Conservation (phyloP, 2,113 vertebrate genomes). For the Xerus inauris region DNA sequence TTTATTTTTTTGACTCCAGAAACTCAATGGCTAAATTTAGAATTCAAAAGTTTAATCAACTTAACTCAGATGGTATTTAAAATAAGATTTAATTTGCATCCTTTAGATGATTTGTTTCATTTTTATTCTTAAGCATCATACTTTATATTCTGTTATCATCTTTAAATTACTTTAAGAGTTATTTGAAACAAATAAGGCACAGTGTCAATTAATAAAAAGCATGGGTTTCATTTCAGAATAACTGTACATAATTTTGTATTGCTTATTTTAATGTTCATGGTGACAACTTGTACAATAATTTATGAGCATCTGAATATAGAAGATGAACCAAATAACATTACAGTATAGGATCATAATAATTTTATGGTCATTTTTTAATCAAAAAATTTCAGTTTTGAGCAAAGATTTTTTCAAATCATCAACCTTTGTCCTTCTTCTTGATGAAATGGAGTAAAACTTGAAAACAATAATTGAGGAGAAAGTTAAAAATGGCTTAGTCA, state of each 20-base stretch:
- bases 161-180: slow-evolving; percentile 43
- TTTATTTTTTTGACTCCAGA: slow-evolving; percentile 32
- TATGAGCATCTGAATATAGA: slow-evolving; percentile 6
- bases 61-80: not conserved
- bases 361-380: slow-evolving; percentile 57
- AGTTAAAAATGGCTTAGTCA: slow-evolving; percentile 69
- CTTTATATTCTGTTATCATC: slow-evolving; percentile 21
- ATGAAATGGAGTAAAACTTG: slow-evolving; percentile 46
- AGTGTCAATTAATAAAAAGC: slow-evolving; percentile 17
- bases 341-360: not conserved
- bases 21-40: slow-evolving; percentile 20
- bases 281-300: slow-evolving; percentile 18
- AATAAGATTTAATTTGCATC: not conserved
- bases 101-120: not conserved
- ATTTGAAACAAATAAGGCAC: not conserved
- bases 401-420: slow-evolving; percentile 1
- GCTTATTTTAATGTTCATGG: slow-evolving; percentile 40
- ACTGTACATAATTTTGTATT: not conserved
- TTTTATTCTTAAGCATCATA: slow-evolving; percentile 31
- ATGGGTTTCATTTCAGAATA: not conserved
- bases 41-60: not conserved
- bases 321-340: not conserved
- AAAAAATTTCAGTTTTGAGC: slow-evolving; percentile 31
- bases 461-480: slow-evolving; percentile 59
- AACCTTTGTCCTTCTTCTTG: slow-evolving; percentile 52